phyloP scores from a whole-genome alignment of 2,113 vertebrate species.

The Oceanodroma tethys region DNA sequence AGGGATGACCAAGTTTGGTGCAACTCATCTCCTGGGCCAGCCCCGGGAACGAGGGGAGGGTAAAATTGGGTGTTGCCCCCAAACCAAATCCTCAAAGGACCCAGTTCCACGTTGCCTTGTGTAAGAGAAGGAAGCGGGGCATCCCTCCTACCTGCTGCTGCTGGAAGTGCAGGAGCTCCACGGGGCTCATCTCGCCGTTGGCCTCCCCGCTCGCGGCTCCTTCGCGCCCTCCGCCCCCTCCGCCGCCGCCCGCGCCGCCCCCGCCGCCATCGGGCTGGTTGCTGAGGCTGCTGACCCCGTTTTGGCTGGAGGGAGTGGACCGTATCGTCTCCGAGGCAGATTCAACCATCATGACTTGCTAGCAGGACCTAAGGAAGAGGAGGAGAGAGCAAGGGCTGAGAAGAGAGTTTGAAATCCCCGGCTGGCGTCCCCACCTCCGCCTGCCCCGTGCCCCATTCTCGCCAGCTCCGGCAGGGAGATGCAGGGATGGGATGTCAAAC shows the following conservation, averaged over 20 bases:
- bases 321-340: slow-evolving; percentile 99
- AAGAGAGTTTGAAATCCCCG: fast-evolving
- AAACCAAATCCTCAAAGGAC: fast-evolving
- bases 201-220: slow-evolving; percentile 83
- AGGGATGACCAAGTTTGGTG: fast-evolving
- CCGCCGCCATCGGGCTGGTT: slow-evolving; percentile 88
- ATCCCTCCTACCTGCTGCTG: slow-evolving; percentile 90
- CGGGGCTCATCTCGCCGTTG: slow-evolving; percentile 94
- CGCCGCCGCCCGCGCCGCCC: slow-evolving; percentile 43
- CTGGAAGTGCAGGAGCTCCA: slow-evolving; percentile 96
- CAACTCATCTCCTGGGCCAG: not conserved
- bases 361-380: slow-evolving; percentile 71
- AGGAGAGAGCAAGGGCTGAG: not conserved
- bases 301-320: slow-evolving; percentile 91
- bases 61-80: fast-evolving
- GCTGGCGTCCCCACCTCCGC: not conserved
- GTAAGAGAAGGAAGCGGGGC: fast-evolving
- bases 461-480: not conserved
- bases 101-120: fast-evolving
- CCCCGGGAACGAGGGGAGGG: fast-evolving
- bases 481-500: not conserved
- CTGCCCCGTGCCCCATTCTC: not conserved
- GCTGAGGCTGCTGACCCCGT: slow-evolving; percentile 94
- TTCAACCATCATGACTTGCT: slow-evolving; percentile 99
- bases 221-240: slow-evolving; percentile 43